These are phyloP conservation scores for Rhinolophus ferrumequinum DNA, from an alignment of 2,113 vertebrate genomes.

Conservation along the genomic window DNA sequence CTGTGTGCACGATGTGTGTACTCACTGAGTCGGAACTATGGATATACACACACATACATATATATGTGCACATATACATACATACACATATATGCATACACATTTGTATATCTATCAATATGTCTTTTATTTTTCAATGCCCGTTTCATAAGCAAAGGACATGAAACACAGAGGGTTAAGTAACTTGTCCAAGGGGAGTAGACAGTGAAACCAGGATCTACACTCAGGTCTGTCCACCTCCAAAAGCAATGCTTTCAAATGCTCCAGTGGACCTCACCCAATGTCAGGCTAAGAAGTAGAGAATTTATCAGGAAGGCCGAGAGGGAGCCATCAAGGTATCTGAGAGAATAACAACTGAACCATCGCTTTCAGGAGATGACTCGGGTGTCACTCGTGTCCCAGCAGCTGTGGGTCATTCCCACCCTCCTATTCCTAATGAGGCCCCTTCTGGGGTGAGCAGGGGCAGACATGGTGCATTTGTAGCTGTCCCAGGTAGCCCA, in stretches of 20 bases:
- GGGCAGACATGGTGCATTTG: background rate
- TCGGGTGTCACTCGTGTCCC: accelerated
- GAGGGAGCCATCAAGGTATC: background rate
- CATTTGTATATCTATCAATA: background rate
- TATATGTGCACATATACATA: too few relatives aligned
- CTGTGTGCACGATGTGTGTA: accelerated
- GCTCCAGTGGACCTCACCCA: background rate
- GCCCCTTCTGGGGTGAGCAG: background rate
- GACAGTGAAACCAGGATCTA: background rate
- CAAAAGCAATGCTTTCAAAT: background rate
- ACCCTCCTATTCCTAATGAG: background rate
- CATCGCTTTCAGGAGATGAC: background rate
- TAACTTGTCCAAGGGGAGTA: background rate
- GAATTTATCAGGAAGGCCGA: background rate
- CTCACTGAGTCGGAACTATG: background rate
- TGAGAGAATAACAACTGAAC: background rate
- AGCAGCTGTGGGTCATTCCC: background rate
- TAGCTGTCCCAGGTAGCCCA: background rate
- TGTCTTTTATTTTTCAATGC: background rate
- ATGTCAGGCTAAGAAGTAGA: background rate
- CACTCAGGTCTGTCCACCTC: background rate
- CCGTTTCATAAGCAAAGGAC: background rate
- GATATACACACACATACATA: background rate
- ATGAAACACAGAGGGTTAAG: background rate
- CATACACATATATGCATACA: too few relatives aligned